phyloP scores from a whole-genome alignment of 2,888 invertebrate genomes.

The Chymomyza caudatula region DNA sequence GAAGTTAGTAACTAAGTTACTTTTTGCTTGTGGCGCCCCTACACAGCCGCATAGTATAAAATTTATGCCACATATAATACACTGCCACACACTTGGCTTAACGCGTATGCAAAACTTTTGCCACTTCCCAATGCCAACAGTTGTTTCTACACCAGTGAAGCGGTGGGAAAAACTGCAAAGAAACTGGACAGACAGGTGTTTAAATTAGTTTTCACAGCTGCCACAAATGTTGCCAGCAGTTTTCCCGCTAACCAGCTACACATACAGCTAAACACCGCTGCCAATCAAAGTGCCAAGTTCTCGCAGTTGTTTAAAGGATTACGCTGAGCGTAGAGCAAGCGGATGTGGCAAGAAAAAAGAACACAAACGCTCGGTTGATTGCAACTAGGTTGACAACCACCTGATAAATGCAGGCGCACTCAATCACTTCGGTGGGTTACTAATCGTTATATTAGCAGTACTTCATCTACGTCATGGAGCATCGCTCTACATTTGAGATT shows the following conservation, averaged over 20 bases:
- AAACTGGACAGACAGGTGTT: slow-evolving; percentile 47
- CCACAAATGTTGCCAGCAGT: slow-evolving; percentile 10
- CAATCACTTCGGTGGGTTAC: background rate
- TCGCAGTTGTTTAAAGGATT: slow-evolving; percentile 25
- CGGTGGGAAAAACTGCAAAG: slow-evolving; percentile 4
- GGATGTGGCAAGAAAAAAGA: slow-evolving; percentile 24
- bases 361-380: slow-evolving; percentile 60
- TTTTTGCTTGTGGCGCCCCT: slow-evolving; percentile 17
- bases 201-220: slow-evolving; percentile 52
- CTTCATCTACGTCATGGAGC: background rate
- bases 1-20: slow-evolving; percentile 60
- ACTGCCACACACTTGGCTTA: slow-evolving; percentile 21
- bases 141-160: background rate
- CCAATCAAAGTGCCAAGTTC: slow-evolving; percentile 21
- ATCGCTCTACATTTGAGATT: slow-evolving; percentile 1
- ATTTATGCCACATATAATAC: slow-evolving; percentile 9
- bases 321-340: slow-evolving; percentile 21
- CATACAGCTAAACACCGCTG: background rate
- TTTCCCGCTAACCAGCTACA: background rate
- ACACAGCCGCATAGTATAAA: slow-evolving; percentile 17
- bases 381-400: slow-evolving; percentile 34
- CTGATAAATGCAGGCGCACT: background rate
- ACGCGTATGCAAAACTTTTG: slow-evolving; percentile 25
- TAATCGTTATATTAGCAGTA: background rate
- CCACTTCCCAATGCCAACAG: slow-evolving; percentile 12